Conservation (phyloP, 2,888 invertebrate genomes). For the Portevinia maculata region DNA sequence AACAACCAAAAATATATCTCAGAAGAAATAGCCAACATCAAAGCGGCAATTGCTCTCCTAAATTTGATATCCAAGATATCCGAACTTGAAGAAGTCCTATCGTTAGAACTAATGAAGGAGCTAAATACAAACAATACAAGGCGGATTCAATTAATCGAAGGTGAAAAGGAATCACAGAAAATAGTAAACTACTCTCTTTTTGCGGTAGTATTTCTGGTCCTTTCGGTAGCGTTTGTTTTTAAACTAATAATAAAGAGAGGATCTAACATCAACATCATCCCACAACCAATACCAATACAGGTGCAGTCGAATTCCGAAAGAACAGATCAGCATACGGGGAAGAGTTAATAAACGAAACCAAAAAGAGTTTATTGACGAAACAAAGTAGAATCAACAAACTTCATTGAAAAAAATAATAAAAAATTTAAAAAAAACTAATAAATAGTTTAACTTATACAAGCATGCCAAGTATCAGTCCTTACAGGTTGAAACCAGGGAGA, state of each 20-base stretch:
- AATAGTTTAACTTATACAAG: no score
- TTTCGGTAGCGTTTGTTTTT: neutral
- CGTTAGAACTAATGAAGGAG: conserved; percentile 21
- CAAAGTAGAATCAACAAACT: no score
- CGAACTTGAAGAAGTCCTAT: conserved; percentile 26
- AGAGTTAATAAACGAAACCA: no score
- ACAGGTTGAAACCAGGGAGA: no score
- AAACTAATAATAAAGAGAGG: conserved; percentile 10
- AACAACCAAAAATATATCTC: conserved; percentile 25
- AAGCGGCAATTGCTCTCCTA: conserved; percentile 4
- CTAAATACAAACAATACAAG: conserved; percentile 20
- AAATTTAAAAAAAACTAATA: no score
- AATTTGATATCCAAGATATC: conserved; percentile 9
- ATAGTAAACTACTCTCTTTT: conserved; percentile 1
- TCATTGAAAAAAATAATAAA: no score
- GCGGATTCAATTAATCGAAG: conserved; percentile 3
- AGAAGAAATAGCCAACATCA: conserved; percentile 1
- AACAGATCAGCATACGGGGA: no score
- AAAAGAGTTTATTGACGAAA: no score
- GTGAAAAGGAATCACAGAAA: conserved; percentile 7
- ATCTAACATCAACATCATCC: conserved; percentile 2
- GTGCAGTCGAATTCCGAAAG: no score
- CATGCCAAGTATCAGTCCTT: no score
- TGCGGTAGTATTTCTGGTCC: neutral
- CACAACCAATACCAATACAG: conserved; percentile 3